phyloP scores from a whole-genome alignment of 2,113 vertebrate genomes.

The Sclerurus mexicanus region DNA sequence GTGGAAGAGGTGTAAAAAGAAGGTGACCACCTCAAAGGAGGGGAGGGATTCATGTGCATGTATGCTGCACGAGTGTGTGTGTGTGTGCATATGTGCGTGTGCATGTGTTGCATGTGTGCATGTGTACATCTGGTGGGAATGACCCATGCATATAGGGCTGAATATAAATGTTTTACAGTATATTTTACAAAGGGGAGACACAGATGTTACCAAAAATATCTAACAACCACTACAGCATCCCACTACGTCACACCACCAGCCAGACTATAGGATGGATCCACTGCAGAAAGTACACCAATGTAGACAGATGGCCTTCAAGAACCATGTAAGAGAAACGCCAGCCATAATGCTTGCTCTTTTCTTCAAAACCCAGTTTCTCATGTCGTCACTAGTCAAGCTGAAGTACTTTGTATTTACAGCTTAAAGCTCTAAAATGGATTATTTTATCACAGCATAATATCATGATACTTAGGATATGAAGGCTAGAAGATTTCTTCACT shows the following conservation, averaged over 20 bases:
- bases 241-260: background rate
- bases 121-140: fast-evolving
- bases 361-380: constrained; percentile 73
- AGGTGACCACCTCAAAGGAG: background rate
- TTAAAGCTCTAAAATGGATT: constrained; percentile 74
- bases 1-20: background rate
- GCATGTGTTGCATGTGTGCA: no score
- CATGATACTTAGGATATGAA: constrained; percentile 67
- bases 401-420: constrained; percentile 78
- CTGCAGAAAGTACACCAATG: fast-evolving
- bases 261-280: background rate
- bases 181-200: background rate
- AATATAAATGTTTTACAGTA: background rate
- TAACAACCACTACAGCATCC: background rate
- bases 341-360: constrained; percentile 13
- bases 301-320: constrained; percentile 26
- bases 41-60: background rate
- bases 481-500: constrained; percentile 63
- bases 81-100: fast-evolving
- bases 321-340: constrained; percentile 21
- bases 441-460: constrained; percentile 74
- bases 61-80: background rate
- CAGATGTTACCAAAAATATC: background rate
- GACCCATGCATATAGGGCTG: background rate
- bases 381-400: constrained; percentile 73